phyloP scores from a whole-genome alignment of 2,888 invertebrate genomes.

The Caenorhabditis sp. region DNA sequence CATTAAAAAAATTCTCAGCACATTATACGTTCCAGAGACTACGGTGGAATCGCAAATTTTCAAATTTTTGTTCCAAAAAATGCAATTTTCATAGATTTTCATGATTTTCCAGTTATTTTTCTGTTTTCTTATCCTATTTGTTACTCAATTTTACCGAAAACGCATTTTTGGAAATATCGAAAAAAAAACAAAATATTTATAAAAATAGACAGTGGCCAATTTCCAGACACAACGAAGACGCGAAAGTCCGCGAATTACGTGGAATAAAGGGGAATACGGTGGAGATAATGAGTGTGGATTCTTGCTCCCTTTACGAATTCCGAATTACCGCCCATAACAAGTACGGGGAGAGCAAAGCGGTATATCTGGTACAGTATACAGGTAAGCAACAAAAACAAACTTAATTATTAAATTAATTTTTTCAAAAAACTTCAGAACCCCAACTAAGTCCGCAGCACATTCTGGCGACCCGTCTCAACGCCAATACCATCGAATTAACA shows the following conservation, averaged over 20 bases:
- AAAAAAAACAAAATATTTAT: too few relatives aligned
- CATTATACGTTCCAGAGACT: too few relatives aligned
- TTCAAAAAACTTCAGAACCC: conserved; percentile 78
- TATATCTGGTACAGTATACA: conserved; percentile 81
- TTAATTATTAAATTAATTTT: background rate
- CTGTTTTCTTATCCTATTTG: too few relatives aligned
- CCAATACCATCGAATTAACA: conserved; percentile 80
- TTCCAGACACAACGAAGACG: conserved; percentile 74
- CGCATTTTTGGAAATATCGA: too few relatives aligned
- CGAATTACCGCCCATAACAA: conserved; percentile 81
- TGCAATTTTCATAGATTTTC: too few relatives aligned
- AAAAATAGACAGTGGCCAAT: too few relatives aligned
- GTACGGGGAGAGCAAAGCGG: conserved; percentile 81
- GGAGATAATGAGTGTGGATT: conserved; percentile 82
- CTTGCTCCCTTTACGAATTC: conserved; percentile 82
- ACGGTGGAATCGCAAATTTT: too few relatives aligned
- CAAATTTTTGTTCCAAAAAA: too few relatives aligned
- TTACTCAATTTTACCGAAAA: too few relatives aligned
- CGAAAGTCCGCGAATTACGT: conserved; percentile 72
- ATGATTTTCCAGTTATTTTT: too few relatives aligned
- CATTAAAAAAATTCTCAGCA: too few relatives aligned
- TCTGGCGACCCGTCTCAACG: conserved; percentile 77
- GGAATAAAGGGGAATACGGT: conserved; percentile 76
- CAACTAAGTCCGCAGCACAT: conserved; percentile 82
- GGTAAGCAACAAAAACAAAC: conserved; percentile 61